Evolutionary conservation across 1,140 invertebrate species (phyloP).

Genomic region (Pollicipes pollicipes): DNA sequence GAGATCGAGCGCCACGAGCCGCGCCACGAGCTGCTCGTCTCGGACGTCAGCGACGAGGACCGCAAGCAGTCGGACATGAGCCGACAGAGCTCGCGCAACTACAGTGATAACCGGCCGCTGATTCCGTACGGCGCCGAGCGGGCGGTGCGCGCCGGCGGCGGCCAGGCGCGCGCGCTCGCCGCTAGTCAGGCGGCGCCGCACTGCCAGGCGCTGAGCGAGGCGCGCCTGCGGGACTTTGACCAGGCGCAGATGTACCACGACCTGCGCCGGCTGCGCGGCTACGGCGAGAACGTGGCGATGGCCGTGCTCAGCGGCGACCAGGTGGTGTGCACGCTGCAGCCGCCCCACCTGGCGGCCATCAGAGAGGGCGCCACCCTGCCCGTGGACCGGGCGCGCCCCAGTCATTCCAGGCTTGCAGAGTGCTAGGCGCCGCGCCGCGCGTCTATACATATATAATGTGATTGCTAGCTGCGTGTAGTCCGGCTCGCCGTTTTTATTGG

Average conservation of each 20-base stretch:
- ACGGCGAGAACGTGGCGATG: conserved; percentile 36
- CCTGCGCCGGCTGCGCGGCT: conserved; percentile 16
- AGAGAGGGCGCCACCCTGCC: conserved; percentile 12
- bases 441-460: not conserved
- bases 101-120: conserved; percentile 58
- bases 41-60: conserved; percentile 58
- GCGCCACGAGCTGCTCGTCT: conserved; percentile 33
- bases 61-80: conserved; percentile 51
- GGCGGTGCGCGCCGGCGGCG: conserved; percentile 10
- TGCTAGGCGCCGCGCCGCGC: not conserved
- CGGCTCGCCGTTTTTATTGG: not conserved
- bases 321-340: conserved; percentile 60
- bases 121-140: conserved; percentile 30
- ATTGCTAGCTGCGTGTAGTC: conserved; percentile 1
- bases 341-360: conserved; percentile 24
- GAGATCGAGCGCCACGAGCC: conserved; percentile 44
- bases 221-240: conserved; percentile 18
- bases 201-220: conserved; percentile 16
- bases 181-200: conserved; percentile 11
- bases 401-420: not conserved
- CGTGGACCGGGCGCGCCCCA: conserved; percentile 1
- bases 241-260: conserved; percentile 18
- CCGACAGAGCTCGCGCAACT: conserved; percentile 52
- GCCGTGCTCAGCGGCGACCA: conserved; percentile 63
- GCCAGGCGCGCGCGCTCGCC: not conserved